A percentile compares a stretch with the other conserved stretches of the same genome.
Evolutionary conservation across 2,888 invertebrate genomes (phyloP).

Genomic region (Oligia strigilis): DNA sequence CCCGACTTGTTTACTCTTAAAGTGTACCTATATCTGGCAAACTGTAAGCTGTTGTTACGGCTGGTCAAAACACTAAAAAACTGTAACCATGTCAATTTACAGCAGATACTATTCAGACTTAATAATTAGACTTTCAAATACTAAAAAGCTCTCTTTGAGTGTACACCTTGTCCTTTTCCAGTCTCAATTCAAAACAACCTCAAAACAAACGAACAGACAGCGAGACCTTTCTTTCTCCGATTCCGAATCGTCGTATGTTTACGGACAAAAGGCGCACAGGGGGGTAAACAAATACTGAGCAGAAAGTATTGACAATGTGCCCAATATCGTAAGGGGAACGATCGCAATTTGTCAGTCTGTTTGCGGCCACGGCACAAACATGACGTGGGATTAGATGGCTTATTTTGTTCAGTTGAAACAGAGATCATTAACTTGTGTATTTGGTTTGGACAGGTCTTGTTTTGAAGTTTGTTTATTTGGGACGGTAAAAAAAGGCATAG

Average conservation of each 20-base stretch:
- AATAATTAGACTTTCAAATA: background rate
- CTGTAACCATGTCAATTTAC: background rate
- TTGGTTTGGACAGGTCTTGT: background rate
- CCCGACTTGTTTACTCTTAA: too few species aligned
- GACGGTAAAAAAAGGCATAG: background rate
- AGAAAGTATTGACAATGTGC: conserved; percentile 57
- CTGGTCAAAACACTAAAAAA: too few species aligned
- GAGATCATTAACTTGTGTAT: conserved; percentile 32
- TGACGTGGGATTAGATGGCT: conserved; percentile 50
- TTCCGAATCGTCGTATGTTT: conserved; percentile 43
- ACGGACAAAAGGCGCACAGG: conserved; percentile 55
- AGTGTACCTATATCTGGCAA: too few species aligned
- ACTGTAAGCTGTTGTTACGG: too few species aligned
- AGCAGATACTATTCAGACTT: background rate
- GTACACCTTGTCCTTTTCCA: background rate
- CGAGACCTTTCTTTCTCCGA: conserved; percentile 35
- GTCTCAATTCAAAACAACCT: conserved; percentile 12
- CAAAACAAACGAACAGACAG: conserved; percentile 36
- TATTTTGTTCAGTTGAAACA: conserved; percentile 33
- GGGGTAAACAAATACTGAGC: conserved; percentile 57
- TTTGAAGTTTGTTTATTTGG: background rate
- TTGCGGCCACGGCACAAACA: conserved; percentile 55
- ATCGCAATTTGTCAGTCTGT: conserved; percentile 62
- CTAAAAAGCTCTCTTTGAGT: background rate
- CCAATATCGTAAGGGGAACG: conserved; percentile 65